Percentiles rank a stretch among this genome's conserved stretches.
These are phyloP conservation scores for Heliconius ethilla DNA, from an alignment of 2,888 invertebrate genomes.

Conservation along the genomic window DNA sequence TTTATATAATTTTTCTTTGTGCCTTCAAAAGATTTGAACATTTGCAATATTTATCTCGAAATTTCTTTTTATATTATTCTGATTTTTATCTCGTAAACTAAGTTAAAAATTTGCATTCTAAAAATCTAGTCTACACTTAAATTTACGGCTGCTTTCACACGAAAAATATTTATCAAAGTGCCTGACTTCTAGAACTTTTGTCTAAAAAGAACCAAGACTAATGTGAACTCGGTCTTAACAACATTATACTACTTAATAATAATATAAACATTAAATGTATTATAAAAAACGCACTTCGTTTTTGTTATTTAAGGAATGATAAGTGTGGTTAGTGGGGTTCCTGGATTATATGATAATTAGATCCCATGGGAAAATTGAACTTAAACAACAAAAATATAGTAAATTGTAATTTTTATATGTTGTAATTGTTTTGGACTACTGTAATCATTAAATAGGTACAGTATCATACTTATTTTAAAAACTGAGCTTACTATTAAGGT, in stretches of 20 bases:
- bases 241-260: neutral
- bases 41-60: neutral
- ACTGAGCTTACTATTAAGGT: neutral
- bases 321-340: neutral
- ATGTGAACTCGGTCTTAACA: conserved; percentile 1
- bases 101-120: neutral
- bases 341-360: neutral
- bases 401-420: too few species aligned
- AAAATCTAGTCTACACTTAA: conserved; percentile 16
- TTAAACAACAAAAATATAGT: too few species aligned
- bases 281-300: conserved; percentile 1
- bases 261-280: neutral
- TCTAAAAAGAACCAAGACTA: neutral
- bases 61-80: neutral
- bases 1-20: neutral
- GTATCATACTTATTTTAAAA: neutral
- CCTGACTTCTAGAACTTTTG: neutral
- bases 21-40: neutral
- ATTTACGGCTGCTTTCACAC: neutral
- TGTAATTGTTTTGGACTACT: neutral
- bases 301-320: neutral
- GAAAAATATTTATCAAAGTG: neutral
- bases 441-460: neutral
- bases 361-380: neutral
- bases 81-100: neutral